These are phyloP conservation scores for Eutolmus rufibarbis DNA, from an alignment of 2,888 invertebrate genomes.

Conservation along the genomic window DNA sequence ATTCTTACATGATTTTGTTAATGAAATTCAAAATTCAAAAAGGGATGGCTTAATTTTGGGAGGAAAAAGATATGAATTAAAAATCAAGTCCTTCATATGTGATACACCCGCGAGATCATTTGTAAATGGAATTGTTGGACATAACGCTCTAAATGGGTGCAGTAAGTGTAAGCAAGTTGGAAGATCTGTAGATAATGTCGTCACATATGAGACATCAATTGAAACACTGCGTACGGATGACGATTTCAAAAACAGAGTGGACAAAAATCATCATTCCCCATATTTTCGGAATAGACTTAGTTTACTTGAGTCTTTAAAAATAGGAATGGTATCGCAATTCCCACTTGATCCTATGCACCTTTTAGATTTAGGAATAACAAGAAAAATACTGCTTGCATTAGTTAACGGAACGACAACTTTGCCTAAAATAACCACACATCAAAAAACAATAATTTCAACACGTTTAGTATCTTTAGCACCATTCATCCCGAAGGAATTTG, in stretches of 20 bases:
- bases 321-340: conserved; percentile 6
- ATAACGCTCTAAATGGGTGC: conserved; percentile 33
- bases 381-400: neutral
- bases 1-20: conserved; percentile 22
- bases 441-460: neutral
- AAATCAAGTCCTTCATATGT: conserved; percentile 19
- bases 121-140: conserved; percentile 21
- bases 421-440: neutral
- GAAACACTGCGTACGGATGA: conserved; percentile 23
- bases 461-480: neutral
- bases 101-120: conserved; percentile 18
- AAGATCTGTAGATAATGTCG: conserved; percentile 32
- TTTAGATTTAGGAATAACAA: conserved; percentile 3
- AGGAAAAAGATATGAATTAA: neutral
- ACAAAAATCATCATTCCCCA: conserved; percentile 16
- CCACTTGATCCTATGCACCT: conserved; percentile 14
- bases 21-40: neutral
- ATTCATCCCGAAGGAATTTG: conserved; percentile 40
- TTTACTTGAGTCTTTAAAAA: conserved; percentile 8
- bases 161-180: conserved; percentile 30
- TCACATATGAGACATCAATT: conserved; percentile 13
- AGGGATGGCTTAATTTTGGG: neutral
- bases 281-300: neutral
- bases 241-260: conserved; percentile 31
- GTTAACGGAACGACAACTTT: neutral